Evolutionary conservation across 2,888 invertebrate species (phyloP), one percentile per base, ranked within the genome.

Genomic region (Petrophora chlorosata): DNA sequence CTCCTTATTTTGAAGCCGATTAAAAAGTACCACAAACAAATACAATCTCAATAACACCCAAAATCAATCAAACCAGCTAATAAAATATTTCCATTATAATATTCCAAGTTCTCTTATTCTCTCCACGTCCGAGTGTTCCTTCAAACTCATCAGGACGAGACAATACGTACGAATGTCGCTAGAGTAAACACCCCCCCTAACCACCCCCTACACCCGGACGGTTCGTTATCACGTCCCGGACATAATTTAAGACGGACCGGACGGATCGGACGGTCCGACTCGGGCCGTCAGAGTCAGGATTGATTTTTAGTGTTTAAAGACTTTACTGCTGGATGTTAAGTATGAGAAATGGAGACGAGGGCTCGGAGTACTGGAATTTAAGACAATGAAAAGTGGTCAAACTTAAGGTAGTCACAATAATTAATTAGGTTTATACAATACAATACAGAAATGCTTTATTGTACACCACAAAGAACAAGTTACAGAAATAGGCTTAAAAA

Each of bases 151-250:
- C 51, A 51, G 40, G 51, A 61, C 61, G 61, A 72, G 69, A 77
- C 74, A 73, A 73, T 73, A 65, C 61, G 61, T 23, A 53, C 63
- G 63, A 65, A 70, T 72, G 70, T 50, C 74, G 72, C 73, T 63
- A 72, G 73, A 79, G 80, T 79, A 81, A 80, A 82, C 75, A 76
- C 53, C 61, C 58, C 53, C 68, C 50, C 56, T 8, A 7, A 3
- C 23, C 23, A 9, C 3, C 53, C 50, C 42, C 56, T 41, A 35
- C 42, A 36, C 19, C 52, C 53, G 60, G 58, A 52, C 42, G 32
- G 53, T 73, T 81, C 82, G 85, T 84, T 85, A 87, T 85, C 88
- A 88, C 88, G 86, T 85, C 72, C 82, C 76, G 81, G 79, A 87
- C 85, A 87, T 88, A 85, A 87, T 87, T 88, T 87, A 86, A 85